These are phyloP conservation scores for Athetis lepigone DNA, from an alignment of 2,888 invertebrate genomes.

Conservation along the genomic window DNA sequence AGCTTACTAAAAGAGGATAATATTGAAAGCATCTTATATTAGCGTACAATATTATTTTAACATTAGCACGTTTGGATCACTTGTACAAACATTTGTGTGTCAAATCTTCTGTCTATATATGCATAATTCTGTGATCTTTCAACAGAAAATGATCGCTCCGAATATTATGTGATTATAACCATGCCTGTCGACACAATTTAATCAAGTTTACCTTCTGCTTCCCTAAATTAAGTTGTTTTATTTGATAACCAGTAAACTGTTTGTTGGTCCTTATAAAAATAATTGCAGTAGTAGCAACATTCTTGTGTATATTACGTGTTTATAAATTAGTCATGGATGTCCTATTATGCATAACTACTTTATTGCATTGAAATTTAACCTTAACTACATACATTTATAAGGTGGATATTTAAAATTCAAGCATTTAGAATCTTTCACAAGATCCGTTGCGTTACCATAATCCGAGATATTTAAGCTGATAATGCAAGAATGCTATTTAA, in stretches of 20 bases:
- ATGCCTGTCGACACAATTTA: constrained; percentile 17
- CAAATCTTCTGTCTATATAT: constrained; percentile 18
- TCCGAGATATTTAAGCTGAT: constrained; percentile 28
- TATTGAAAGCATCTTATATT: neutral
- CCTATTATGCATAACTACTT: constrained; percentile 20
- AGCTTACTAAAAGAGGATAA: constrained; percentile 2
- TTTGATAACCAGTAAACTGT: neutral
- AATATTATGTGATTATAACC: constrained; percentile 38
- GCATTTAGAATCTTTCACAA: constrained; percentile 3
- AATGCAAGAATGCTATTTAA: constrained; percentile 10
- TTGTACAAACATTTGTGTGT: constrained; percentile 7
- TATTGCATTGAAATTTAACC: constrained; percentile 33
- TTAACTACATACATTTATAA: constrained; percentile 21
- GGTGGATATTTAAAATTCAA: constrained; percentile 39
- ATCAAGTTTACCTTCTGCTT: constrained; percentile 8
- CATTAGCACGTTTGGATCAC: constrained; percentile 6
- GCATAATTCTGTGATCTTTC: constrained; percentile 23
- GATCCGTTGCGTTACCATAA: constrained; percentile 17
- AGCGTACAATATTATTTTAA: constrained; percentile 19
- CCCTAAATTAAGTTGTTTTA: neutral
- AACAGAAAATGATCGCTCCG: constrained; percentile 28
- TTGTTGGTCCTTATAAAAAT: constrained; percentile 30
- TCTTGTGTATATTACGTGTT: constrained; percentile 21
- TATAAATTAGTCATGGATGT: constrained; percentile 35
- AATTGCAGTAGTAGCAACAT: constrained; percentile 39